Conservation (phyloP, 2,797 vertebrate genomes). For the Scolopax bukidnonensis region DNA sequence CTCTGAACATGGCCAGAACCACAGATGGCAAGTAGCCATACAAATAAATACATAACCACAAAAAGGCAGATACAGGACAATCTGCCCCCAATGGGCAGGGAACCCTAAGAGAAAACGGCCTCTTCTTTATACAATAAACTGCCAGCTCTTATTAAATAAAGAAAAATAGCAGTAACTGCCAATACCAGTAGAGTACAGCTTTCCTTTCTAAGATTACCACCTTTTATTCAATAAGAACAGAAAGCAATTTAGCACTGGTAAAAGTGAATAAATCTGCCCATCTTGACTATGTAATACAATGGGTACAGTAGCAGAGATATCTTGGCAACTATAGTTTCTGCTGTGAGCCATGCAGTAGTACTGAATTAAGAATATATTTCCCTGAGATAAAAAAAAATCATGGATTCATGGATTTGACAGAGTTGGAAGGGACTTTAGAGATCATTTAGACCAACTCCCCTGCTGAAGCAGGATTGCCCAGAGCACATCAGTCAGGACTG, state of each 20-base stretch:
- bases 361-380: background rate
- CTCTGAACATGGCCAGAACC: background rate
- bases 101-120: background rate
- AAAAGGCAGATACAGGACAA: background rate
- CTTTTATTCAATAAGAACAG: background rate
- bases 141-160: background rate
- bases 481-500: too few species aligned
- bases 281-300: background rate
- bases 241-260: background rate
- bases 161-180: background rate
- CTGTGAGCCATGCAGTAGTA: background rate
- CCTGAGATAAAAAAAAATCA: background rate
- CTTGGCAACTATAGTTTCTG: background rate
- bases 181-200: background rate
- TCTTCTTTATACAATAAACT: background rate
- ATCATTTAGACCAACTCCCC: too few species aligned
- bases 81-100: background rate
- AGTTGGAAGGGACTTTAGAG: too few species aligned
- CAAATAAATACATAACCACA: background rate
- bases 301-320: background rate
- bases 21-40: background rate
- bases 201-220: background rate
- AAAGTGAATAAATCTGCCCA: background rate
- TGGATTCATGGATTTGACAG: too few species aligned
- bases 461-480: too few species aligned